Conservation (phyloP, 2,113 vertebrate genomes). For the Xenopus borealis region DNA sequence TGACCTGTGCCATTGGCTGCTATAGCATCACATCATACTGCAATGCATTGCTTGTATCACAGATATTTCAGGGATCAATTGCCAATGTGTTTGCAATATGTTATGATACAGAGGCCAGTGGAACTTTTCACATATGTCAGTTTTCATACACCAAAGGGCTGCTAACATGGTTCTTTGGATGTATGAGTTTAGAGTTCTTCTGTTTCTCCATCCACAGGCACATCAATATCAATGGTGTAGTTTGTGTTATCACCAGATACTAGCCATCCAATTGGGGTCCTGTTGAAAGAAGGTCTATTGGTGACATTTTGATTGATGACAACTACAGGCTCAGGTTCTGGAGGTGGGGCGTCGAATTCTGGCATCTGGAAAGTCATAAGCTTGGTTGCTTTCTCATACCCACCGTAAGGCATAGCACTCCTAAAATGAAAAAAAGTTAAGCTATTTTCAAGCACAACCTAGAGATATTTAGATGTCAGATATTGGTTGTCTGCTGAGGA, state of each 20-base stretch:
- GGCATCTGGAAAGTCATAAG: constrained; percentile 86
- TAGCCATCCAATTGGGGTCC: constrained; percentile 93
- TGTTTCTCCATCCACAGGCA: constrained; percentile 84
- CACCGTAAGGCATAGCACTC: constrained; percentile 86
- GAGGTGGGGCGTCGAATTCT: constrained; percentile 65
- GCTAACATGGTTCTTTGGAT: neutral
- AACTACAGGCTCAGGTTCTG: constrained; percentile 74
- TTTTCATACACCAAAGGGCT: constrained; percentile 31
- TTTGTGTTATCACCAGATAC: constrained; percentile 79
- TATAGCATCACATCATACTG: constrained; percentile 5
- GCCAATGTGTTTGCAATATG: neutral
- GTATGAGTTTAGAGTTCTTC: constrained; percentile 82
- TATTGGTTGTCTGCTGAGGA: too few relatives aligned
- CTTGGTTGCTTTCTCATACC: constrained; percentile 80
- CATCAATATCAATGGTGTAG: constrained; percentile 71
- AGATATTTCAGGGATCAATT: constrained; percentile 1
- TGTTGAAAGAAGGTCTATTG: constrained; percentile 96
- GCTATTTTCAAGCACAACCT: too few relatives aligned
- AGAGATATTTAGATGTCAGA: too few relatives aligned
- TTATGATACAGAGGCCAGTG: constrained; percentile 6
- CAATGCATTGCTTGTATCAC: neutral
- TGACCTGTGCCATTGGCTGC: constrained; percentile 31
- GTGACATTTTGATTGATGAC: constrained; percentile 83
- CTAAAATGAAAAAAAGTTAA: constrained; percentile 54
- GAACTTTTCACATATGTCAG: constrained; percentile 21